Evolutionary conservation across 2,797 vertebrate species (phyloP).

Genomic region (Gallirallus australis): DNA sequence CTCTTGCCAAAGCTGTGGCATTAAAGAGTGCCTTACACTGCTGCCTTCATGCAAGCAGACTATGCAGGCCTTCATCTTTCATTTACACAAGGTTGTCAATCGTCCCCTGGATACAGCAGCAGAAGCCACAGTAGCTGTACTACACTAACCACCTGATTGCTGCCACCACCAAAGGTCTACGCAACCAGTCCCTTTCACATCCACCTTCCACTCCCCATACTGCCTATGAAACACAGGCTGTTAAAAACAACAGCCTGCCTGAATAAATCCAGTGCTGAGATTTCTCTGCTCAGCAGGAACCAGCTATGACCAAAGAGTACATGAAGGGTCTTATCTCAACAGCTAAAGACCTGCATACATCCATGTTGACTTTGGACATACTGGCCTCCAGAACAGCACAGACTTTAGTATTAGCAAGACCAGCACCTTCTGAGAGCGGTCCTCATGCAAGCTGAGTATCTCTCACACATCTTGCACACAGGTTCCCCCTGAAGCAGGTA

Average conservation of each 20-base stretch:
- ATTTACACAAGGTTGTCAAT: background rate
- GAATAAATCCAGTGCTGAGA: background rate
- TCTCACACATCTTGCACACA: background rate
- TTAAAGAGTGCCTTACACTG: background rate
- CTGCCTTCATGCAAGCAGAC: accelerated
- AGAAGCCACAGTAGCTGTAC: background rate
- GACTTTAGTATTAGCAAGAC: background rate
- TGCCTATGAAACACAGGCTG: background rate
- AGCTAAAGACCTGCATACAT: background rate
- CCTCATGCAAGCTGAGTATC: background rate
- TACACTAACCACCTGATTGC: accelerated
- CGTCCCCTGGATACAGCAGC: background rate
- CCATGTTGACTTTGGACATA: background rate
- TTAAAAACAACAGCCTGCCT: background rate
- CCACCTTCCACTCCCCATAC: background rate
- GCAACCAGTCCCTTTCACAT: background rate
- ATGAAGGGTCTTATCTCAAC: accelerated
- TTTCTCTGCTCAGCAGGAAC: background rate
- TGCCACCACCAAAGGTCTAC: background rate
- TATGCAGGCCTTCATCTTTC: background rate
- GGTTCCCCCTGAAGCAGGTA: background rate
- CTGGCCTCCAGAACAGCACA: background rate
- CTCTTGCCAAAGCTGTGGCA: background rate
- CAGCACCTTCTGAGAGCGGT: background rate
- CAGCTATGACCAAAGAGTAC: background rate